Base-by-base conservation (phyloP, 2,113 vertebrate genomes). In the Caranx ignobilis region DNA sequence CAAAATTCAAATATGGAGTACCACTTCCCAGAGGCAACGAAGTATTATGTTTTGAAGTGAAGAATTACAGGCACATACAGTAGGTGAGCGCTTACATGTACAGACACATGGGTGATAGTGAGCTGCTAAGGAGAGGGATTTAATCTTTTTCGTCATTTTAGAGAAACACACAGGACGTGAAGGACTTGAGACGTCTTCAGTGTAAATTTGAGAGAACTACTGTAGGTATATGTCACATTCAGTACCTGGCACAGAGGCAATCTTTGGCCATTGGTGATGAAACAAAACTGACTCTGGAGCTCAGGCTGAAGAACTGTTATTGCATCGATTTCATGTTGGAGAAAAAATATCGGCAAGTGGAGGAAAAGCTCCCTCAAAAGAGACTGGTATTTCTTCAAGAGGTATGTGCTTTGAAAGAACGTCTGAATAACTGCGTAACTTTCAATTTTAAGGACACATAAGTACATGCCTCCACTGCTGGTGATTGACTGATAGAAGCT, bases 401-500 rank as follows among this genome's bases (percentile, higher is more conserved):
- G 16, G 59, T 75, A 79, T 80, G 62, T 39, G 63, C 71, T 82
- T 70, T 71, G 65, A 75, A 79, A 79, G 48, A 70, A 85, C 75
- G 77, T 65, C 71, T 84, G 83, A 87, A 87, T 84, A 87, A 79
- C 65, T 19, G 47, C 5, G n/a, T 57, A 65, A 77, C 71, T 77
- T 86, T 84, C 75, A 62, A 79, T 83, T 88, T 79, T 82, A 85
- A 91, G 85, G 52, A 66, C 86, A 77, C 79, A 85, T 64, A 73
- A 81, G 81, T 75, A 76, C 65, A 68, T 48, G 50, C 62, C 73
- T 84, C 8, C 41, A 61, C 73, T 59, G 52, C 63, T 63, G 4
- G 74, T 87, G 87, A 90, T 70, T 91, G 90, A 91, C 69, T 88
- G 85, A 90, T 82, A 68, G 78, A 52, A 56, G 80, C 87, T 88